A percentile compares a stretch with the other conserved stretches of the same genome.
These are phyloP conservation scores for Pteronura brasiliensis DNA, from an alignment of 2,113 vertebrate species.

Conservation along the genomic window DNA sequence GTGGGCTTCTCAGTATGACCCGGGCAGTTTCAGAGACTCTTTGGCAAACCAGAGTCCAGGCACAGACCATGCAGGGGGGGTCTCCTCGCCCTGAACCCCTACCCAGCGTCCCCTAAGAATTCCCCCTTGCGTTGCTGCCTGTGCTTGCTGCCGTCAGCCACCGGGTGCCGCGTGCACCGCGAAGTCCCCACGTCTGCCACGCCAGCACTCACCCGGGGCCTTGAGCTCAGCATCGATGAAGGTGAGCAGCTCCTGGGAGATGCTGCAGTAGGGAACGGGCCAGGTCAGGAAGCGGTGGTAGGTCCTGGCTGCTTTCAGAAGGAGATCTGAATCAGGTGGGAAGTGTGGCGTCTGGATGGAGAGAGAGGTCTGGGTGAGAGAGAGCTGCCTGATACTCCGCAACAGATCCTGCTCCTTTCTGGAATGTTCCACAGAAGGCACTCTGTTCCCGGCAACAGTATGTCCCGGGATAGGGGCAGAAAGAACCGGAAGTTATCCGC, in stretches of 20 bases:
- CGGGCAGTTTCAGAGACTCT: not conserved
- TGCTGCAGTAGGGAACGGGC: constrained; percentile 93
- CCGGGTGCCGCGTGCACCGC: rapidly evolving
- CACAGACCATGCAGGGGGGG: not conserved
- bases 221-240: constrained; percentile 91
- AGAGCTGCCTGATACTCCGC: not conserved
- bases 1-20: not conserved
- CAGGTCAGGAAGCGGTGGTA: constrained; percentile 95
- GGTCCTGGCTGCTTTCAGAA: constrained; percentile 86
- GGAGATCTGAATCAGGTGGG: constrained; percentile 86
- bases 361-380: not conserved
- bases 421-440: not conserved
- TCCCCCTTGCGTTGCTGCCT: not conserved
- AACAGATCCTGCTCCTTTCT: not conserved
- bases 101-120: not conserved
- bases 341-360: constrained; percentile 91
- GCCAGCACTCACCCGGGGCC: constrained; percentile 87
- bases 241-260: constrained; percentile 90
- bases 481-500: not conserved
- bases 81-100: not conserved
- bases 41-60: not conserved
- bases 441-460: not conserved
- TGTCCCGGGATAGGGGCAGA: not conserved
- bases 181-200: rapidly evolving
- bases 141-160: too few relatives aligned